Evolutionary conservation across 1,140 invertebrate species (phyloP).

Genomic region (Triops cancriformis): DNA sequence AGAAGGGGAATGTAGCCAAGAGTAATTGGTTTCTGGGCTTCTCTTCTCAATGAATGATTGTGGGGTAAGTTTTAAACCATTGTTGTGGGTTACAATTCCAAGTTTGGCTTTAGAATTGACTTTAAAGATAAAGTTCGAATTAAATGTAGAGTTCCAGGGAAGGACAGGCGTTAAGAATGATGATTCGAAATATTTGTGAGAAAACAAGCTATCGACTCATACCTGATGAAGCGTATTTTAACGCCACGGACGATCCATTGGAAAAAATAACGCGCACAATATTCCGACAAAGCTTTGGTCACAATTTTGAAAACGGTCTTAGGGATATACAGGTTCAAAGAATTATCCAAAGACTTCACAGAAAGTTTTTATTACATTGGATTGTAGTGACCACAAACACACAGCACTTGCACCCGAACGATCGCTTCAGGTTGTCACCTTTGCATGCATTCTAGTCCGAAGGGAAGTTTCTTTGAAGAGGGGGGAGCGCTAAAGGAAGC

Average conservation of each 20-base stretch:
- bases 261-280: background rate
- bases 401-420: background rate
- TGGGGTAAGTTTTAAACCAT: no score
- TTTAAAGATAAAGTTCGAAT: no score
- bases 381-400: background rate
- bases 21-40: conserved; percentile 5
- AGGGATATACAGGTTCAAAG: no score
- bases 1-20: background rate
- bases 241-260: background rate
- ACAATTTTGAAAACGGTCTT: background rate
- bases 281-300: background rate
- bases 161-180: no score
- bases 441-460: conserved; percentile 3
- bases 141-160: no score
- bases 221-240: background rate
- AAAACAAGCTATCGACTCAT: no score
- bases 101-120: no score
- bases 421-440: conserved; percentile 11
- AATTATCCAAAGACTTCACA: no score
- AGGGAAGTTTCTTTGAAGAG: background rate
- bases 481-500: no score
- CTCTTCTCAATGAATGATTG: background rate
- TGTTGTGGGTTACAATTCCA: no score
- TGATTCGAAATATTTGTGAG: no score
- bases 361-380: background rate